These are phyloP conservation scores for Chironomus tepperi DNA, from an alignment of 1,140 invertebrate species.

Conservation along the genomic window DNA sequence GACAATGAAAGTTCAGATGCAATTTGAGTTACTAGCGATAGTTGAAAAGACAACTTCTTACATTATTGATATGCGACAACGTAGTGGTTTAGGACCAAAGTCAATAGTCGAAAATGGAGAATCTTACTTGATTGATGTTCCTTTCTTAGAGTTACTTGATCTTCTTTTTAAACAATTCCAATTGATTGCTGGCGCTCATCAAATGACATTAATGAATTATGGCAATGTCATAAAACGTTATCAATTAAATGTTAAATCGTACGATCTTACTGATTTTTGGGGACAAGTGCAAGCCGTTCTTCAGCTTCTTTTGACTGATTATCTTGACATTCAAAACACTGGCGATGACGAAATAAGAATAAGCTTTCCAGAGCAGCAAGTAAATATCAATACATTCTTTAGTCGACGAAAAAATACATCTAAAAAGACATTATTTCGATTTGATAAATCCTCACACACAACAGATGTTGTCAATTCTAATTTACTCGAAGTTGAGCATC, in stretches of 20 bases:
- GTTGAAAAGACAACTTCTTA: constrained; percentile 67
- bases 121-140: constrained; percentile 32
- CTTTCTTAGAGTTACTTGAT: constrained; percentile 49
- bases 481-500: constrained; percentile 51
- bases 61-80: constrained; percentile 48
- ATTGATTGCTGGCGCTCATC: constrained; percentile 59
- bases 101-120: constrained; percentile 30
- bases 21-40: constrained; percentile 67
- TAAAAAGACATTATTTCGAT: constrained; percentile 56
- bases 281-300: constrained; percentile 76
- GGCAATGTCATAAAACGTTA: constrained; percentile 48
- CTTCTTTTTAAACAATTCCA: constrained; percentile 67
- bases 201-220: constrained; percentile 52
- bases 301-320: constrained; percentile 68
- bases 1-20: constrained; percentile 71
- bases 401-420: constrained; percentile 51
- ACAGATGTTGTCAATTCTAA: constrained; percentile 49
- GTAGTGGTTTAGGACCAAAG: constrained; percentile 27
- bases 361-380: constrained; percentile 45
- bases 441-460: constrained; percentile 70
- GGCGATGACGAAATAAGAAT: constrained; percentile 49
- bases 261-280: constrained; percentile 80
- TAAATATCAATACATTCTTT: constrained; percentile 41
- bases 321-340: constrained; percentile 70
- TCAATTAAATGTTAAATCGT: constrained; percentile 48